A percentile compares a stretch with the other conserved stretches of the same genome.
Evolutionary conservation across 92 coral and sea anemone species (phyloP).

Genomic region (Epizoanthus illoricatus): DNA sequence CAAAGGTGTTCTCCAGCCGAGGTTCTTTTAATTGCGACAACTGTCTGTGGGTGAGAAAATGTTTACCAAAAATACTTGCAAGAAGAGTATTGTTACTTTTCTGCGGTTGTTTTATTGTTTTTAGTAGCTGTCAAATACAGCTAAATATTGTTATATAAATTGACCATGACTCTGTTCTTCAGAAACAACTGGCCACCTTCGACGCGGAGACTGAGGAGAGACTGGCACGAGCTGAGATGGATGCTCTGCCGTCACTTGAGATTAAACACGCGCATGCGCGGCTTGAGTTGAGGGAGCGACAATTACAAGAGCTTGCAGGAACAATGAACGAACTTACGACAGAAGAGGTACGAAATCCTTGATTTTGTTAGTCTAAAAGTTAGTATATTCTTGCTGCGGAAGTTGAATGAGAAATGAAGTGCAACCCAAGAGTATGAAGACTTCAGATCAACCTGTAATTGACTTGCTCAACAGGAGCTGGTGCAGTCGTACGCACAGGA

Average conservation of each 20-base stretch:
- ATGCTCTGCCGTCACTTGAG: conserved; percentile 84
- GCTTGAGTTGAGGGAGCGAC: conserved; percentile 87
- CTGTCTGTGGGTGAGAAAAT: too few species aligned
- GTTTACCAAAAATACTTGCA: neutral
- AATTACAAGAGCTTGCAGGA: conserved; percentile 93
- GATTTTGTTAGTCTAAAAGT: neutral
- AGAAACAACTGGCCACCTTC: conserved; percentile 89
- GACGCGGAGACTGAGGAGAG: conserved; percentile 75
- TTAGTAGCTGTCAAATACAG: neutral
- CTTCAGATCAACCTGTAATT: neutral
- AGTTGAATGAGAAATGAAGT: neutral
- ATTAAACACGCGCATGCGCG: conserved; percentile 95
- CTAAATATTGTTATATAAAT: neutral
- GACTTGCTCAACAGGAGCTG: conserved; percentile 61
- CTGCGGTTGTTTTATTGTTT: too few species aligned
- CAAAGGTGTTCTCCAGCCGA: too few species aligned
- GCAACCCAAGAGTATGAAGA: too few species aligned
- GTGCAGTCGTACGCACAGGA: conserved; percentile 76
- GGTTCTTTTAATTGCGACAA: neutral
- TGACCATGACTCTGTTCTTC: conserved; percentile 1
- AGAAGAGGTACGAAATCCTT: conserved; percentile 70
- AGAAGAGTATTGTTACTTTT: neutral
- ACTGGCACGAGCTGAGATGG: conserved; percentile 72
- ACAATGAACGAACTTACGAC: conserved; percentile 93
- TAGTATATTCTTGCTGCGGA: too few species aligned